phyloP scores from a whole-genome alignment of 2,113 vertebrate genomes.

The Bombycilla garrulus region DNA sequence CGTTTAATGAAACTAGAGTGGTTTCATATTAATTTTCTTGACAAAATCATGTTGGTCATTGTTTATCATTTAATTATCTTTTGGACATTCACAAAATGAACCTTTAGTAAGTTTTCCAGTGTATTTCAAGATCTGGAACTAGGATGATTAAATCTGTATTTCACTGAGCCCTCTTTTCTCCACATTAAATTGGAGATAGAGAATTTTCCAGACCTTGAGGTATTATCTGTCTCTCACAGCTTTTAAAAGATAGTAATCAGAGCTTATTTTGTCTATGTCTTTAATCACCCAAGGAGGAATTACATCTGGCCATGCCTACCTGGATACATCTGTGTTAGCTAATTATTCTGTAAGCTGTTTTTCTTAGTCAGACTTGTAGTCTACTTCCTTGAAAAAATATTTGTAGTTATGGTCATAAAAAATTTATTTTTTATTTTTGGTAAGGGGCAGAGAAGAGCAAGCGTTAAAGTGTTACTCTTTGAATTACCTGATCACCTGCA shows the following conservation, averaged over 20 bases:
- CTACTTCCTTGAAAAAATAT: neutral
- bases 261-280: neutral
- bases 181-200: neutral
- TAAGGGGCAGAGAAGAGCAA: neutral
- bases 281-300: neutral
- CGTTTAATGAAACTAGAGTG: neutral
- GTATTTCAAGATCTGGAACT: neutral
- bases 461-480: neutral
- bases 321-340: neutral
- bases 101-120: neutral
- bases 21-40: conserved; percentile 1
- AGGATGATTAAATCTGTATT: neutral
- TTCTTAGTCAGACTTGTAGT: neutral
- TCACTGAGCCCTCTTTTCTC: neutral
- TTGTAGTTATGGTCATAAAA: neutral
- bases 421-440: neutral
- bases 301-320: neutral
- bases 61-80: neutral
- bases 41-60: neutral
- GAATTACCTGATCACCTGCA: neutral
- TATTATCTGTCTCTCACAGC: neutral
- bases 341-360: neutral
- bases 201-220: neutral
- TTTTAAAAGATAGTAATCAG: neutral
- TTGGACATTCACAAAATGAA: neutral